Conservation (phyloP, 2,797 vertebrate genomes). For the Peromyscus melanophrys region DNA sequence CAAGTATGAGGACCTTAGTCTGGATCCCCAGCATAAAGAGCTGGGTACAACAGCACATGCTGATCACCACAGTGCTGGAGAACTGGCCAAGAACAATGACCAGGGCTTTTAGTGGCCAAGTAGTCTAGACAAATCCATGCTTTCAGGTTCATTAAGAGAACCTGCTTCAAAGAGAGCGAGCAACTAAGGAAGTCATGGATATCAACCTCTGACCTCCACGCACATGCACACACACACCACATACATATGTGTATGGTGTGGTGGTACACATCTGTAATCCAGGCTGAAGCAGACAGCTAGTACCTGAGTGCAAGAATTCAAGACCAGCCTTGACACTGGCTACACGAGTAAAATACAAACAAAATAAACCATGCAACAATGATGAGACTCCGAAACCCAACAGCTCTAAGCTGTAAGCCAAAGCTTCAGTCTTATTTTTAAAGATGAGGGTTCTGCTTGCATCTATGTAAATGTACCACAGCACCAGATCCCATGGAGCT, state of each 20-base stretch:
- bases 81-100: too few species aligned
- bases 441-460: background rate
- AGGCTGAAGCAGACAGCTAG: background rate
- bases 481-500: background rate
- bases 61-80: background rate
- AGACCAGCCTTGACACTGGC: background rate
- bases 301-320: background rate
- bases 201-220: background rate
- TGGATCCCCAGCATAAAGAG: background rate
- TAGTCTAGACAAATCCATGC: background rate
- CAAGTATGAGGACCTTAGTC: background rate
- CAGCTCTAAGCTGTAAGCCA: slow-evolving; percentile 8
- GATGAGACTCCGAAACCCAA: background rate
- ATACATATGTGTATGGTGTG: background rate
- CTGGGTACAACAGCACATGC: background rate
- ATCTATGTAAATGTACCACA: background rate
- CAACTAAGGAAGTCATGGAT: background rate
- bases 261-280: background rate
- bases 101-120: background rate
- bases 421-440: background rate
- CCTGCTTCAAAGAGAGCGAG: background rate
- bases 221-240: background rate
- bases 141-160: background rate
- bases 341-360: background rate
- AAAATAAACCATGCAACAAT: background rate